Evolutionary conservation across 2,888 invertebrate genomes (phyloP), one percentile per base, ranked within the genome.

Genomic region (Sinentomon sp.): DNA sequence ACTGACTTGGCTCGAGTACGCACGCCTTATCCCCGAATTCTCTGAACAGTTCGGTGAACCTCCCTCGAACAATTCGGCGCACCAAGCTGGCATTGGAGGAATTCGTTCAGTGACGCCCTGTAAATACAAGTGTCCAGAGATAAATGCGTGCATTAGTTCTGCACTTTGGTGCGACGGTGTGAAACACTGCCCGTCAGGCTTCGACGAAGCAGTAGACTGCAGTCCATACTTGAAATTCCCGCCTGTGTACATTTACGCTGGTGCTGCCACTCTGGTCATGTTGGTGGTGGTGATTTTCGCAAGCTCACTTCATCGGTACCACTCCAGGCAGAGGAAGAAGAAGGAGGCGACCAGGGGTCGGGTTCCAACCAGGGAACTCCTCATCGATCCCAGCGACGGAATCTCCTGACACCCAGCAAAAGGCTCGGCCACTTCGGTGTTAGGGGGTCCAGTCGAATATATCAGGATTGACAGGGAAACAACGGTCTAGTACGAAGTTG

Each of bases 401-500:
- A 28, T 65, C 48, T 78, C 80, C 66, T 80, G 80, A 80, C 78
- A 77, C 50, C 74, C 74, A 39, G 41, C 42, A 57, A 71, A 75
- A n/a, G n/a, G n/a, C n/a, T n/a, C n/a, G n/a, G n/a, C n/a, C n/a
- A n/a, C n/a, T n/a, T n/a, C n/a, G n/a, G n/a, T n/a, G n/a, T n/a
- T n/a, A n/a, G n/a, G n/a, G n/a, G n/a, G n/a, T 61, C 71, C 75
- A 63, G 78, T 80, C 64, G 80, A 80, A 56, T 80, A 74, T 57
- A 80, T 80, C 53, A 77, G 78, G 59, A 75, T 80, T 61, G 80
- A 82, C 61, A 71, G 78, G 55, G 80, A 80, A 61, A 80, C 80
- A 53, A 80, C 80, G 49, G 80, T 82, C 64, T 76, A 69, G 72
- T 20, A 30, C 33, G 27, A 24, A 24, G 5, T 6, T 13, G 13